Evolutionary conservation across 2,888 invertebrate species (phyloP), one percentile per base, ranked within the genome.

Genomic region (Parnassius mnemosyne): DNA sequence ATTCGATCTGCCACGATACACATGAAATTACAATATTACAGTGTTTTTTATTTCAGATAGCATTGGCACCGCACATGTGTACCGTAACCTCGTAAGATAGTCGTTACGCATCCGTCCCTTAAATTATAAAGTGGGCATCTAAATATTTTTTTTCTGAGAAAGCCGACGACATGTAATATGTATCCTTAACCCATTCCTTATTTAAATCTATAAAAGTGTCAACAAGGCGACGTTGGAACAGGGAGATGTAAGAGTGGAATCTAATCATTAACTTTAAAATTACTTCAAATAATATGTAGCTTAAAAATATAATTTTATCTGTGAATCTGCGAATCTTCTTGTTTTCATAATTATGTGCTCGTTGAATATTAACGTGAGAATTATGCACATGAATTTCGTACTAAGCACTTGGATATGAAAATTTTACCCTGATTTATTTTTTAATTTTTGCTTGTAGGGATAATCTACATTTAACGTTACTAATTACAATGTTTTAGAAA

Each of bases 141-240:
- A 57, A 53, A 68, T 58, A 69, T 61, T 67, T 67, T 65, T 69
- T 67, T 70, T 69, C 67, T 72, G 71, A 68, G 72, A 69, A 71
- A 75, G 69, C 62, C 71, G 74, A 73, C 71, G 72, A 73, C 73
- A 67, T 65, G 71, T 72, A 68, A 76, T 75, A 73, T 71, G 70
- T 67, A 69, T 72, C 72, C 72, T 71, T 65, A 69, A 71, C 68
- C 69, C 77, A 76, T 80, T 75, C 69, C 69, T 78, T 75, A 74
- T 67, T 66, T 61, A 52, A 57, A 71, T 72, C 71, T 72, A 71
- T 76, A 73, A 76, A 78, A 72, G 71, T 70, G 76, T 77, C 77
- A 73, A 63, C 76, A 65, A 51, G 50, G 34, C 47, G 12, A 44
- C 61, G 54, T 53, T 56, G 52, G 54, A 52, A 53, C 52, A 61